A percentile compares a stretch with the other conserved stretches of the same genome.
These are phyloP conservation scores for Brachycybe producta DNA, from an alignment of 2,888 invertebrate genomes.

Conservation along the genomic window DNA sequence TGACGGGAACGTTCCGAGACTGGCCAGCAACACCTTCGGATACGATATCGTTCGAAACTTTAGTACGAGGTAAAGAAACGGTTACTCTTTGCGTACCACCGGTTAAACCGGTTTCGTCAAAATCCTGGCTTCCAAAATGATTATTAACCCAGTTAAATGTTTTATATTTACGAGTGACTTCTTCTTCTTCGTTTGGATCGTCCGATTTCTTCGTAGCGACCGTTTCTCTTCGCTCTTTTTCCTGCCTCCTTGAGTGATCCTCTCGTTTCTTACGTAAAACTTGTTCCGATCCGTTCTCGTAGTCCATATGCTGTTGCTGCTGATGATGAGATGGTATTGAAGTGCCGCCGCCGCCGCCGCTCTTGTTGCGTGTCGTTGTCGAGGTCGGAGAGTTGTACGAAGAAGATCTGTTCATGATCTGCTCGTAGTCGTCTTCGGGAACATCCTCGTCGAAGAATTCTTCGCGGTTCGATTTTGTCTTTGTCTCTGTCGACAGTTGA, in stretches of 20 bases:
- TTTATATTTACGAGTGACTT: not conserved
- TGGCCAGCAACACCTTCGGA: not conserved
- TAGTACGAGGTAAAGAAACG: not conserved
- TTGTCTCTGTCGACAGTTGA: conserved; percentile 8
- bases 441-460: conserved; percentile 6
- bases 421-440: not conserved
- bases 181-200: not conserved
- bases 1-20: not conserved
- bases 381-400: not conserved
- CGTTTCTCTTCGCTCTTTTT: not conserved
- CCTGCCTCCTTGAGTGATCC: not conserved
- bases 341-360: too few relatives aligned
- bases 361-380: too few relatives aligned
- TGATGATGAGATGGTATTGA: too few relatives aligned
- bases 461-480: conserved; percentile 8
- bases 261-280: not conserved
- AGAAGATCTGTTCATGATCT: not conserved
- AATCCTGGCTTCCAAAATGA: conserved; percentile 17
- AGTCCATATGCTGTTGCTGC: too few relatives aligned
- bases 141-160: conserved; percentile 15
- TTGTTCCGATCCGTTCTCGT: too few relatives aligned
- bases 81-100: not conserved
- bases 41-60: too few relatives aligned
- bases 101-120: conserved; percentile 7
- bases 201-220: too few relatives aligned